Conservation (phyloP, 2,797 vertebrate species). For the Sylvia borin region DNA sequence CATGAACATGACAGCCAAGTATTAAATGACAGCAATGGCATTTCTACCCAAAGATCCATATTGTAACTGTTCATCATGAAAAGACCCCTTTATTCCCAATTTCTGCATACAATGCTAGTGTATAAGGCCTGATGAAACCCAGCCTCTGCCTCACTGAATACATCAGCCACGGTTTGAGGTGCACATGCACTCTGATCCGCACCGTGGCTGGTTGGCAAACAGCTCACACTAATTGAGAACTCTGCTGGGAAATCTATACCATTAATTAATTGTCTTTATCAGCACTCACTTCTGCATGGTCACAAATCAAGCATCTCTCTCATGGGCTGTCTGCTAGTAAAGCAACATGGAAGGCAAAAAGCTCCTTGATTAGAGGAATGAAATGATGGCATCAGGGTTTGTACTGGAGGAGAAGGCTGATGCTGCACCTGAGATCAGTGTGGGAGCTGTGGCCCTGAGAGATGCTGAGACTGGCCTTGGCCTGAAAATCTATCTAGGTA, state of each 20-base stretch:
- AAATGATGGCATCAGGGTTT: fast-evolving
- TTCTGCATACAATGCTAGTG: background rate
- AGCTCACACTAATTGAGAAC: background rate
- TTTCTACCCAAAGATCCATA: background rate
- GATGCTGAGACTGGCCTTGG: background rate
- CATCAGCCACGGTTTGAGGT: fast-evolving
- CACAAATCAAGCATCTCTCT: background rate
- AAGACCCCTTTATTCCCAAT: background rate
- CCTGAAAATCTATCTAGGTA: background rate
- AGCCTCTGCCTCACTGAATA: background rate
- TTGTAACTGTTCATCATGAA: background rate
- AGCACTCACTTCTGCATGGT: background rate
- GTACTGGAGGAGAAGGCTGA: background rate
- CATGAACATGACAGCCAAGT: fast-evolving
- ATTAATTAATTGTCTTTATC: conserved; percentile 23
- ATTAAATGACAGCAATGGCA: background rate
- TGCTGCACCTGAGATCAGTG: background rate
- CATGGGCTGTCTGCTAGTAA: background rate
- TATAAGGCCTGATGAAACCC: background rate
- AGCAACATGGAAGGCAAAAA: background rate
- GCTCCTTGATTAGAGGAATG: background rate
- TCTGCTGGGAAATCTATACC: conserved; percentile 31
- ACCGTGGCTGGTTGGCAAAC: fast-evolving
- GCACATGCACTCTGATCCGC: fast-evolving
- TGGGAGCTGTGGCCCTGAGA: background rate